Percentiles rank a stretch among this genome's conserved stretches.
phyloP scores from a whole-genome alignment of 2,797 vertebrate genomes.

The Takifugu rubripes region DNA sequence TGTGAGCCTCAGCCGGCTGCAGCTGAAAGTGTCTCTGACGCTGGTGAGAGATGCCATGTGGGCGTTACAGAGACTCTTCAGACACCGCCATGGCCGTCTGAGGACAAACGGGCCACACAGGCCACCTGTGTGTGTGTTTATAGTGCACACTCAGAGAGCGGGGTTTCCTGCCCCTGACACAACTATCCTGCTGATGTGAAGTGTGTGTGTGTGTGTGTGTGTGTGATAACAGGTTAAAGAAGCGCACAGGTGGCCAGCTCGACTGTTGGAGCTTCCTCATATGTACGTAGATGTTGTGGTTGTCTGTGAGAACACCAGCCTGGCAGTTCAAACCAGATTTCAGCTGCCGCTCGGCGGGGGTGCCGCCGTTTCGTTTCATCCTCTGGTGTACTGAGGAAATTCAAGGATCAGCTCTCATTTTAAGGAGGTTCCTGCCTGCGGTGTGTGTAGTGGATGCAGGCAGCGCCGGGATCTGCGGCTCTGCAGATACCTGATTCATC shows the following conservation, averaged over 20 bases:
- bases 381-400: slow-evolving; percentile 3
- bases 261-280: slow-evolving; percentile 56
- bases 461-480: slow-evolving; percentile 15
- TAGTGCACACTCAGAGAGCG: slow-evolving; percentile 42
- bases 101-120: slow-evolving; percentile 27
- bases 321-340: slow-evolving; percentile 15
- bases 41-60: slow-evolving; percentile 20
- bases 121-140: slow-evolving; percentile 58
- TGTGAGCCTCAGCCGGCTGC: slow-evolving; percentile 32
- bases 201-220: slow-evolving; percentile 29
- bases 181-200: slow-evolving; percentile 52
- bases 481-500: slow-evolving; percentile 38
- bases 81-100: slow-evolving; percentile 24
- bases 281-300: slow-evolving; percentile 40
- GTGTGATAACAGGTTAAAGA: slow-evolving; percentile 34
- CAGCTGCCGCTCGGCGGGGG: slow-evolving; percentile 6
- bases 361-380: background rate
- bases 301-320: slow-evolving; percentile 21
- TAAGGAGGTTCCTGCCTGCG: slow-evolving; percentile 10
- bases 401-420: slow-evolving; percentile 1
- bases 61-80: slow-evolving; percentile 38
- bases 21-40: slow-evolving; percentile 43
- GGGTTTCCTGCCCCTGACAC: slow-evolving; percentile 50
- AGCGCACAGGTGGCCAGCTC: slow-evolving; percentile 50
- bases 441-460: slow-evolving; percentile 4